Evolutionary conservation across 2,113 vertebrate species (phyloP).

Genomic region (Larimichthys crocea): DNA sequence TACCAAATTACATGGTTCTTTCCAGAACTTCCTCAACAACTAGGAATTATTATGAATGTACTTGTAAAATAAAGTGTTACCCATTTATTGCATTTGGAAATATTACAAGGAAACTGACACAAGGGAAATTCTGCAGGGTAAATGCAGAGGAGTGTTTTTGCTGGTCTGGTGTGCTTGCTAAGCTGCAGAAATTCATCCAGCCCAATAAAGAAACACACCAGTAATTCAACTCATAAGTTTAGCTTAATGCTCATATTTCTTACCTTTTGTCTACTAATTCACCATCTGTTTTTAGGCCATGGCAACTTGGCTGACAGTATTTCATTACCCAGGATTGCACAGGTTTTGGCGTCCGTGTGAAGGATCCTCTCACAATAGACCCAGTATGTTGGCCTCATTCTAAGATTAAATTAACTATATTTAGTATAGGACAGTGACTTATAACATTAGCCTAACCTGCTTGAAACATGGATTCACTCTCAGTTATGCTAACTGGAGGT

Average conservation of each 20-base stretch:
- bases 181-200: neutral
- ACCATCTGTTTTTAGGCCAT: neutral
- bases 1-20: neutral
- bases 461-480: neutral
- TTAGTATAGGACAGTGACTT: neutral
- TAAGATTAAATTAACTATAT: constrained; percentile 23
- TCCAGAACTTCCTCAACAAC: neutral
- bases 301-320: neutral
- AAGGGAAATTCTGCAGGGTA: neutral
- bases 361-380: constrained; percentile 5
- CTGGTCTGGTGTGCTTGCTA: neutral
- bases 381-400: constrained; percentile 1
- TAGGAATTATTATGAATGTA: neutral
- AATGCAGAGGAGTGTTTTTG: neutral
- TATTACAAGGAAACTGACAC: too few relatives aligned
- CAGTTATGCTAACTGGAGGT: neutral
- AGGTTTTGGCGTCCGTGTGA: neutral
- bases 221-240: neutral
- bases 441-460: neutral
- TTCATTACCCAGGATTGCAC: neutral
- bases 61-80: neutral
- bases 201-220: neutral
- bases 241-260: neutral
- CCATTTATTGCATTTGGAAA: neutral
- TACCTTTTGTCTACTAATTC: neutral